Base-by-base conservation (phyloP, 1,140 invertebrate species). In the Anastrepha obliqua region DNA sequence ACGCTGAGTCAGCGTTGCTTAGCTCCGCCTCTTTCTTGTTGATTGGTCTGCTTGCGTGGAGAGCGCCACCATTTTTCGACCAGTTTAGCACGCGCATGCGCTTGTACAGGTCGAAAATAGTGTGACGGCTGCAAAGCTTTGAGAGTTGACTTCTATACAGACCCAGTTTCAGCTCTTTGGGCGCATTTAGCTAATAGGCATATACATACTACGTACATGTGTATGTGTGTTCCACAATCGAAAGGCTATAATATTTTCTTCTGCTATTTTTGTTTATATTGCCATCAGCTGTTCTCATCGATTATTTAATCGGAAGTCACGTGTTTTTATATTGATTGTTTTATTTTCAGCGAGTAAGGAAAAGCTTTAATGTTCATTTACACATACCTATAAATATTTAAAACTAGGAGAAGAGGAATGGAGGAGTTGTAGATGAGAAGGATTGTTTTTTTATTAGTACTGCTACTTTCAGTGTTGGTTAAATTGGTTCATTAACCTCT, bases 51-150 rank as follows among this genome's bases (percentile, higher is more conserved):
- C 64, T 88, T 58, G 81, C 74, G 67, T 67, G 42, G 42, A 39
- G 60, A 65, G 81, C 81, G 62, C 60, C 87, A 81, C 87, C 87
- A 88, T 88, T 88, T 88, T 88, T 88, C 65, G 85, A 88, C 62
- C 51, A 67, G 51, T 62, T 65, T n/a, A 55, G 17, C 8, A 1
- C 6, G 47, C 62, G 62, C 87, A 88, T 17, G 15, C 87, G 78
- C 78, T 1, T 17, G 8, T 3, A 11, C 4, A 55, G 44, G 74
- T 58, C 74, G 74, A 81, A 55, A n/a, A 5, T 13, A 5, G 11
- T 74, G n/a, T 17, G 17, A 11, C 2, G 15, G 47, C 44, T 0
- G 44, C 2, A n/a, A 13, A 81, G 74, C 74, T 81, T 81, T 81
- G 74, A 81, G 74, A 55, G 47, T 58, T 20, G 0, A 44, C 67